Evolutionary conservation across 1,140 invertebrate species (phyloP), one percentile per base, ranked within the genome.

Genomic region (Pseudomyrmex dendroicus): DNA sequence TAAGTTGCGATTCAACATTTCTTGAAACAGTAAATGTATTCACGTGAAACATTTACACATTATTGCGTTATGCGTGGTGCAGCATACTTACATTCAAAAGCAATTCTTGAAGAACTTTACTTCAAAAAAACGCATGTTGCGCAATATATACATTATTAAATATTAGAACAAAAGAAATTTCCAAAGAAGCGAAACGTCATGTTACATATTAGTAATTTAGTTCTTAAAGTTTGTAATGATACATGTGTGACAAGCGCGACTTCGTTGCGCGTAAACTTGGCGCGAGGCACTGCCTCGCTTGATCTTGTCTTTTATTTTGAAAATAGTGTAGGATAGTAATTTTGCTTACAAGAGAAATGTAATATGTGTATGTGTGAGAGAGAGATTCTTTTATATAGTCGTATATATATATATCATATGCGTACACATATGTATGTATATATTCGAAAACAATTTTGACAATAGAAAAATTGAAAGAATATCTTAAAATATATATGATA

Each of bases 311-410:
- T 2, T 62, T 62, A 7, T 77, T 62, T 66, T 57, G 13, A 56
- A 56, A 50, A 25, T 70, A 70, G 22, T 25, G 7, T 77, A 78
- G 10, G 46, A 56, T 20, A 76, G 4, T 78, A 57, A 15, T 68
- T n/a, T n/a, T 57, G 17, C 4, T 57, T 48, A 35, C 25, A 17
- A 77, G 8, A 73, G 12, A 35, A 10, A 17, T 2, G 54, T 67
- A 57, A 57, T 17, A 66, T 66, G 67, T 67, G 17, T 7, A 5
- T 35, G 5, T 7, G 35, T 35, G 4, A 5, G 5, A 35, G 5
- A 35, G 35, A 35, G 35, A 77, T 67, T 46, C 9, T 77, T 77
- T 77, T 67, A 35, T 77, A 46, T 67, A 67, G 44, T 77, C 56
- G 56, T 56, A 52, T 13, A 77, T 67, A 64, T 76, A n/a, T n/a